Evolutionary conservation across 1,140 invertebrate genomes (phyloP).

Genomic region (Cotesia glomerata): DNA sequence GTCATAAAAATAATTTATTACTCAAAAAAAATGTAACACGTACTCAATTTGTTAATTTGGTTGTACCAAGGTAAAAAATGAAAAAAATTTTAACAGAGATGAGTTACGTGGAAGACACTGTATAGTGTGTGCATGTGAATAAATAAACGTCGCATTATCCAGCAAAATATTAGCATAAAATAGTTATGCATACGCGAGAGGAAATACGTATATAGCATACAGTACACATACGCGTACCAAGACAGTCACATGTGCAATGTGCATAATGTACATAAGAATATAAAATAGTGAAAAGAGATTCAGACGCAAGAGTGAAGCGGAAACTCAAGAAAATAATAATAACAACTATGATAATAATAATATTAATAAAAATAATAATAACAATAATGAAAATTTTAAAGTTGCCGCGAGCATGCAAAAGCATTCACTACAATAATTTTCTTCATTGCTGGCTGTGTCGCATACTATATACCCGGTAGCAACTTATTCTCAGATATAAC

Average conservation of each 20-base stretch:
- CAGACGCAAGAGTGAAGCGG: not conserved
- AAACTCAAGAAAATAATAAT: not conserved
- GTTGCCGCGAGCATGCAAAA: not conserved
- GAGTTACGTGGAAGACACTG: constrained; percentile 9
- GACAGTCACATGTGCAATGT: not conserved
- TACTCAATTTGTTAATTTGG: constrained; percentile 24
- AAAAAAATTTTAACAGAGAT: not conserved
- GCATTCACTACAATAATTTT: constrained; percentile 12
- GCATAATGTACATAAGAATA: not conserved
- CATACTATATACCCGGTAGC: not conserved
- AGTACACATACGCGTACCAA: no score
- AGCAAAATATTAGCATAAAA: not conserved
- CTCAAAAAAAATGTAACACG: not conserved
- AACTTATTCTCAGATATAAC: not conserved
- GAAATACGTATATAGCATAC: not conserved
- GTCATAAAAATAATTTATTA: not conserved
- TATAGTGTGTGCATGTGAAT: not conserved
- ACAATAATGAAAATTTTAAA: not conserved
- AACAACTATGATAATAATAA: constrained; percentile 10
- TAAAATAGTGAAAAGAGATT: not conserved
- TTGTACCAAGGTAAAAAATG: constrained; percentile 1
- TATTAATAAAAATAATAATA: not conserved
- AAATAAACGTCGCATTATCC: constrained; percentile 10
- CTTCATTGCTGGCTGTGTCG: constrained; percentile 1
- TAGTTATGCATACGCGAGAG: not conserved